phyloP scores from a whole-genome alignment of 2,888 invertebrate genomes.

The Ganaspis brasiliensis region DNA sequence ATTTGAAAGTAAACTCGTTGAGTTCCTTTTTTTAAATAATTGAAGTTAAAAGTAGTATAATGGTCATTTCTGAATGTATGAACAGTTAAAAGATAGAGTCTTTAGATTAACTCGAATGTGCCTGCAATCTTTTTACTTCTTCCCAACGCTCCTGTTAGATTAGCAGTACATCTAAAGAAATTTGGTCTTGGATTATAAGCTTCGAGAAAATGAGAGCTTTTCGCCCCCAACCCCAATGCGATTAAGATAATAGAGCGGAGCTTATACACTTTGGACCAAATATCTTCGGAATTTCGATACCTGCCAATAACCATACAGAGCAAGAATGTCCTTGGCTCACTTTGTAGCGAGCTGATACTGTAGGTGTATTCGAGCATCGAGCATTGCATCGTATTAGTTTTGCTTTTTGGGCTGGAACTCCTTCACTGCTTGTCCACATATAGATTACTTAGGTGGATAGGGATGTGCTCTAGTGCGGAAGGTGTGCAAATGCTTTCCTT shows the following conservation, averaged over 20 bases:
- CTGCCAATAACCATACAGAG: constrained; percentile 74
- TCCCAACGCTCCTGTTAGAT: constrained; percentile 78
- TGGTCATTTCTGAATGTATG: constrained; percentile 40
- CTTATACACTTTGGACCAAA: constrained; percentile 65
- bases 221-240: not conserved
- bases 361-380: constrained; percentile 80
- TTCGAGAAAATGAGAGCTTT: not conserved
- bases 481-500: constrained; percentile 78
- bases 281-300: constrained; percentile 73
- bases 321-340: constrained; percentile 79
- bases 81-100: constrained; percentile 55
- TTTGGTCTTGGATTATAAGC: constrained; percentile 67
- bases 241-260: constrained; percentile 43
- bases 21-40: not conserved
- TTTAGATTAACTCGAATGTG: constrained; percentile 79
- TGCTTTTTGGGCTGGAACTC: constrained; percentile 81
- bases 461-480: constrained; percentile 78
- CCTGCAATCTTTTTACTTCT: constrained; percentile 79
- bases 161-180: constrained; percentile 76
- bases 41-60: constrained; percentile 30
- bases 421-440: constrained; percentile 80
- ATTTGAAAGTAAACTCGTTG: not conserved
- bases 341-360: constrained; percentile 78
- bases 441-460: constrained; percentile 77
- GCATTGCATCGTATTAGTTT: constrained; percentile 81